A percentile compares a stretch with the other conserved stretches of the same genome.
phyloP scores from a whole-genome alignment of 2,113 vertebrate species.

The Phoxinus phoxinus region DNA sequence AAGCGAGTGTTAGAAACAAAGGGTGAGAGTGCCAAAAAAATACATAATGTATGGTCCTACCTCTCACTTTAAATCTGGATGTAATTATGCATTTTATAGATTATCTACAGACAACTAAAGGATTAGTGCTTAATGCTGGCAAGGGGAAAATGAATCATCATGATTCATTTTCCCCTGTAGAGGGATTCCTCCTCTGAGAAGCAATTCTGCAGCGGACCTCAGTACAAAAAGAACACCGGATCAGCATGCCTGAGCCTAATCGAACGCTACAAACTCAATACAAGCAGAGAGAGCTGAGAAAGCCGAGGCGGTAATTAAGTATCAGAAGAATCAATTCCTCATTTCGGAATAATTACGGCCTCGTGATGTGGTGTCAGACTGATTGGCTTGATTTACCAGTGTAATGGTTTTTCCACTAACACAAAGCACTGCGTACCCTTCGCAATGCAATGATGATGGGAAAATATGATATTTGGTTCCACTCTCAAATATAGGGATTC shows the following conservation, averaged over 20 bases:
- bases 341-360: slow-evolving; percentile 55
- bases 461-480: slow-evolving; percentile 29
- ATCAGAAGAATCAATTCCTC: slow-evolving; percentile 58
- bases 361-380: slow-evolving; percentile 40
- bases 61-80: slow-evolving; percentile 52
- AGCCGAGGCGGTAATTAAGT: slow-evolving; percentile 54
- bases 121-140: slow-evolving; percentile 55
- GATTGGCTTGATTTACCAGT: slow-evolving; percentile 39
- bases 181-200: slow-evolving; percentile 49
- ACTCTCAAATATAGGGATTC: slow-evolving; percentile 2
- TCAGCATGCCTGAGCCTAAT: slow-evolving; percentile 45
- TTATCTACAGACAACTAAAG: slow-evolving; percentile 14
- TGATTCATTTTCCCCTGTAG: slow-evolving; percentile 48
- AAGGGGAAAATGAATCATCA: slow-evolving; percentile 38
- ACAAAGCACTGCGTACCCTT: neutral
- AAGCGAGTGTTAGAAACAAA: neutral
- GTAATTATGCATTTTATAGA: slow-evolving; percentile 62
- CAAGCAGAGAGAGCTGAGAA: slow-evolving; percentile 21
- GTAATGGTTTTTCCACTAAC: slow-evolving; percentile 13
- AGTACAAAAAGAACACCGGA: slow-evolving; percentile 39
- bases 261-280: slow-evolving; percentile 55
- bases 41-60: neutral
- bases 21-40: neutral
- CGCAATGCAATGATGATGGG: neutral
- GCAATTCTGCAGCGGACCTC: slow-evolving; percentile 43